Evolutionary conservation across 2,797 vertebrate genomes (phyloP).

Genomic region (Acanthornis magna): DNA sequence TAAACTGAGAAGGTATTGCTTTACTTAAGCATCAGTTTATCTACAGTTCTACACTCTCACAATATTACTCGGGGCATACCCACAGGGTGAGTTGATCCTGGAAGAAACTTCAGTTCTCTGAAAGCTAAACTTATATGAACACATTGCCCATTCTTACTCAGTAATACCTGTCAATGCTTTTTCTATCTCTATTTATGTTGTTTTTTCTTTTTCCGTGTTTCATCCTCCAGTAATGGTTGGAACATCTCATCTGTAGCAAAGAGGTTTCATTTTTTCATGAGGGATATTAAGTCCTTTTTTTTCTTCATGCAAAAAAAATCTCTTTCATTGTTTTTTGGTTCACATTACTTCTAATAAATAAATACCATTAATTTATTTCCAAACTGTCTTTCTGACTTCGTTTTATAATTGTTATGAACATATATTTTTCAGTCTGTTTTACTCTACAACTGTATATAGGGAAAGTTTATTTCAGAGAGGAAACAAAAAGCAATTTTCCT

Average conservation of each 20-base stretch:
- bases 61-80: background rate
- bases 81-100: background rate
- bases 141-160: background rate
- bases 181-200: background rate
- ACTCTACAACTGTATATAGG: background rate
- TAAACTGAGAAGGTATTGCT: background rate
- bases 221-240: background rate
- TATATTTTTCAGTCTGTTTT: background rate
- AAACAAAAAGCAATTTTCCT: background rate
- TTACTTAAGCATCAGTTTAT: background rate
- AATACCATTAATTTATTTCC: background rate
- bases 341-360: background rate
- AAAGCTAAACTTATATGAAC: background rate
- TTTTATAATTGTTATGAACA: background rate
- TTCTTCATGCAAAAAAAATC: background rate
- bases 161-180: background rate
- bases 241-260: background rate
- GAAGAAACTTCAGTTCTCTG: background rate
- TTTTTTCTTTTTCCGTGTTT: background rate
- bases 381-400: background rate
- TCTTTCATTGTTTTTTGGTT: background rate
- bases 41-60: background rate
- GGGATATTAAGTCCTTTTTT: background rate
- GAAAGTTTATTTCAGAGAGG: background rate
- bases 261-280: background rate